Conservation (phyloP, 2,113 vertebrate species). For the Vombatus ursinus region DNA sequence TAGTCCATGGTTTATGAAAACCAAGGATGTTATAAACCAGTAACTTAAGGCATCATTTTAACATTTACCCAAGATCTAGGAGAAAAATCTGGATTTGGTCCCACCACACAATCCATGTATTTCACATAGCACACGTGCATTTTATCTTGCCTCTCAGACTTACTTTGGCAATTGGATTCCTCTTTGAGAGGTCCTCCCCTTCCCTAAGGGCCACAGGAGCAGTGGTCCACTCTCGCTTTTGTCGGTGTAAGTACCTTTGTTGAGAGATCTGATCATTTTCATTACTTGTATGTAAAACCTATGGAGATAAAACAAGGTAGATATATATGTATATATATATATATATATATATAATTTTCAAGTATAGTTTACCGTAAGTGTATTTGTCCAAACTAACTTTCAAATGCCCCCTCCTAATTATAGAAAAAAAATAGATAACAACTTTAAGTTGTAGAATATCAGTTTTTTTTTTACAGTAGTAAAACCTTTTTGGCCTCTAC, state of each 20-base stretch:
- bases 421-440: not conserved
- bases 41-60: not conserved
- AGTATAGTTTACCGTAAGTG: not conserved
- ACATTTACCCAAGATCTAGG: not conserved
- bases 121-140: not conserved
- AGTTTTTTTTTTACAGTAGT: slow-evolving; percentile 8
- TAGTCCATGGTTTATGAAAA: not conserved
- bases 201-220: slow-evolving; percentile 86
- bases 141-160: slow-evolving; percentile 40
- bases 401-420: not conserved
- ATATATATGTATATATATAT: too few relatives aligned
- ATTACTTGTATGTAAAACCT: slow-evolving; percentile 70
- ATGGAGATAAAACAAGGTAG: slow-evolving; percentile 37
- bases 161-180: slow-evolving; percentile 88
- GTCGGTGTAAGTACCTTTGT: slow-evolving; percentile 74
- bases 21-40: not conserved
- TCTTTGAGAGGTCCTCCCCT: slow-evolving; percentile 86
- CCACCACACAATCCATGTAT: not conserved
- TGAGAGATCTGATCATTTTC: slow-evolving; percentile 17
- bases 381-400: not conserved
- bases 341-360: too few relatives aligned
- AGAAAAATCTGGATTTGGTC: not conserved
- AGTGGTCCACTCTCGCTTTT: slow-evolving; percentile 91
- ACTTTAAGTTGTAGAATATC: not conserved
- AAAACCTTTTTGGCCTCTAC: not conserved